Conservation (phyloP, 2,888 invertebrate species). For the Synanthedon andrenaeformis region DNA sequence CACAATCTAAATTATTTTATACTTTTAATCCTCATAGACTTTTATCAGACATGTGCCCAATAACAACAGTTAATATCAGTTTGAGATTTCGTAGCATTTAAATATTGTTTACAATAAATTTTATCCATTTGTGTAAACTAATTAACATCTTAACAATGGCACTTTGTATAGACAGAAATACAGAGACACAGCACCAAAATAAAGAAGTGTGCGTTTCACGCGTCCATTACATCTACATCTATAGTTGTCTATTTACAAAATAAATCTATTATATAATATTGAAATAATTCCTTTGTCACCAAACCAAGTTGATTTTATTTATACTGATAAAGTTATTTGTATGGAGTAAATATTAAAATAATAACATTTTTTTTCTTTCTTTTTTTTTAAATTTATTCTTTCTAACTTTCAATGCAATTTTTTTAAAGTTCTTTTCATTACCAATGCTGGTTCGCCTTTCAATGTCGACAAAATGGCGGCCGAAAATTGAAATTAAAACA, state of each 20-base stretch:
- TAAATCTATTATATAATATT: slow-evolving; percentile 30
- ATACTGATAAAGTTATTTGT: too few species aligned
- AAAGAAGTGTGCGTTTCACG: slow-evolving; percentile 6
- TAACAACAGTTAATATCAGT: slow-evolving; percentile 4
- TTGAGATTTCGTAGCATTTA: slow-evolving; percentile 28
- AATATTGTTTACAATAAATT: slow-evolving; percentile 25
- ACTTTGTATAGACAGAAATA: slow-evolving; percentile 24
- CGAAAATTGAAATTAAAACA: too few species aligned
- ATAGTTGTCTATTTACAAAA: too few species aligned
- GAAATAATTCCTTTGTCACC: slow-evolving; percentile 24
- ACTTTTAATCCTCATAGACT: too few species aligned
- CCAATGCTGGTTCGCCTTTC: too few species aligned
- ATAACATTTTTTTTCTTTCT: too few species aligned
- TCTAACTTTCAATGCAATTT: too few species aligned
- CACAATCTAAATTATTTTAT: too few species aligned
- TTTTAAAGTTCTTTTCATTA: too few species aligned
- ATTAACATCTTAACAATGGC: slow-evolving; percentile 40
- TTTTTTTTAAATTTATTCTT: too few species aligned
- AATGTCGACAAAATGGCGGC: too few species aligned
- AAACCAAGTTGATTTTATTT: background rate
- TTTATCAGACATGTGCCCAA: slow-evolving; percentile 14
- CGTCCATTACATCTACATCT: background rate
- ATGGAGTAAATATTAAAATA: too few species aligned
- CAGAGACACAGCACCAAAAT: slow-evolving; percentile 25
- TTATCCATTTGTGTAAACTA: slow-evolving; percentile 11